A percentile compares a stretch with the other conserved stretches of the same genome.
phyloP scores from a whole-genome alignment of 2,797 vertebrate species.

The Crax fasciolata region DNA sequence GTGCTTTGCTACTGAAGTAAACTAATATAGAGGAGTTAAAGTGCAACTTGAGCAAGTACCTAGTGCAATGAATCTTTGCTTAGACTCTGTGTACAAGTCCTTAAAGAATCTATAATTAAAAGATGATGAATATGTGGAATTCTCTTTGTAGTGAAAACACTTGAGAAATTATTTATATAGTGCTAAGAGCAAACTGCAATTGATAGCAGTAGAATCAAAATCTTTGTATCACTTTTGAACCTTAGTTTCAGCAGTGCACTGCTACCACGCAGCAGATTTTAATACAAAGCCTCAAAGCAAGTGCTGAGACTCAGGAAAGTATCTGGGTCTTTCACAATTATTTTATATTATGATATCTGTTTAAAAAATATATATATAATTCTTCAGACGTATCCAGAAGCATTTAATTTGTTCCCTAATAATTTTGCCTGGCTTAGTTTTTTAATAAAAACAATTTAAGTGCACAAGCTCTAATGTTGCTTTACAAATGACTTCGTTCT shows the following conservation, averaged over 20 bases:
- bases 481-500: not conserved
- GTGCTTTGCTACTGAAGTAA: not conserved
- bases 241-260: not conserved
- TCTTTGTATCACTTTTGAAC: rapidly evolving
- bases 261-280: not conserved
- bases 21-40: not conserved
- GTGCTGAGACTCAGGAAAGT: not conserved
- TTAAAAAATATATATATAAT: not conserved
- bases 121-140: not conserved
- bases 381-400: not conserved
- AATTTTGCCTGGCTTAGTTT: rapidly evolving
- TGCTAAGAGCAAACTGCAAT: not conserved
- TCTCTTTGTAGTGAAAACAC: not conserved
- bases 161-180: not conserved
- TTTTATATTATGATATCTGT: not conserved
- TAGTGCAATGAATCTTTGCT: not conserved
- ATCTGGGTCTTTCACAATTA: not conserved
- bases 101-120: not conserved
- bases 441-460: not conserved
- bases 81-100: not conserved
- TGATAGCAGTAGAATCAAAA: not conserved
- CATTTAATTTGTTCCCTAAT: not conserved
- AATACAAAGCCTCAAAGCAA: not conserved
- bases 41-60: not conserved
- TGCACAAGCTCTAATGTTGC: not conserved